Evolutionary conservation across 2,888 invertebrate species (phyloP).

Genomic region (Lissocephala sabroskyi): DNA sequence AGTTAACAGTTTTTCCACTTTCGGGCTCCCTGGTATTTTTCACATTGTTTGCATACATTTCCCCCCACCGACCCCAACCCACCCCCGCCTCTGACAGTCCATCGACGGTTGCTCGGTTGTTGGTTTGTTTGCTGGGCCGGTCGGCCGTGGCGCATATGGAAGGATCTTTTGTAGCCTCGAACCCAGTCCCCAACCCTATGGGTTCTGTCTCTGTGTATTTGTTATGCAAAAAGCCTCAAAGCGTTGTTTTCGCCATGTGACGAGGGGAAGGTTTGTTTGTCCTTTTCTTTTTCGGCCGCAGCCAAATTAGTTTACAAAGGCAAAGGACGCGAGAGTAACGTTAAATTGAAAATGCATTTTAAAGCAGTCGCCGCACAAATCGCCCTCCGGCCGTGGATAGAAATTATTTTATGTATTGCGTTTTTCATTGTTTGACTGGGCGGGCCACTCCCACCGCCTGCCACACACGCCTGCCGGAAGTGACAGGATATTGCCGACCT

Average conservation of each 20-base stretch:
- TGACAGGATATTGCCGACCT: conserved; percentile 28
- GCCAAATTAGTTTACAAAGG: conserved; percentile 62
- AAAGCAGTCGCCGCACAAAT: conserved; percentile 42
- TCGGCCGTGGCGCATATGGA: too few relatives aligned
- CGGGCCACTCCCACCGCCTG: conserved; percentile 27
- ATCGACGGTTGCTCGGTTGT: too few relatives aligned
- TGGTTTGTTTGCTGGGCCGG: too few relatives aligned
- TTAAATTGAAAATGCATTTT: conserved; percentile 65
- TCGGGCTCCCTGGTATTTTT: conserved; percentile 22
- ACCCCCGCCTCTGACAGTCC: conserved; percentile 37
- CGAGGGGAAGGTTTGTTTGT: not conserved
- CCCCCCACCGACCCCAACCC: too few relatives aligned
- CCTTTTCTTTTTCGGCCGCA: conserved; percentile 1
- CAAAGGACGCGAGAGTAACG: conserved; percentile 13
- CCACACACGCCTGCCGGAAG: conserved; percentile 20
- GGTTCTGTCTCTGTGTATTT: conserved; percentile 29
- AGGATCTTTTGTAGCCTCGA: too few relatives aligned
- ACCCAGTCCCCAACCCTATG: too few relatives aligned
- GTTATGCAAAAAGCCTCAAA: conserved; percentile 63
- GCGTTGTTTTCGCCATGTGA: conserved; percentile 41
- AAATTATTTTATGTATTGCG: conserved; percentile 40
- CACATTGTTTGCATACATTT: conserved; percentile 61
- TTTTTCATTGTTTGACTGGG: conserved; percentile 26
- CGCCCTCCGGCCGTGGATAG: conserved; percentile 32
- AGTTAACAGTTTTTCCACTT: conserved; percentile 12